Evolutionary conservation across 2,113 vertebrate species (phyloP).

Genomic region (Dunckerocampus dactyliophorus): DNA sequence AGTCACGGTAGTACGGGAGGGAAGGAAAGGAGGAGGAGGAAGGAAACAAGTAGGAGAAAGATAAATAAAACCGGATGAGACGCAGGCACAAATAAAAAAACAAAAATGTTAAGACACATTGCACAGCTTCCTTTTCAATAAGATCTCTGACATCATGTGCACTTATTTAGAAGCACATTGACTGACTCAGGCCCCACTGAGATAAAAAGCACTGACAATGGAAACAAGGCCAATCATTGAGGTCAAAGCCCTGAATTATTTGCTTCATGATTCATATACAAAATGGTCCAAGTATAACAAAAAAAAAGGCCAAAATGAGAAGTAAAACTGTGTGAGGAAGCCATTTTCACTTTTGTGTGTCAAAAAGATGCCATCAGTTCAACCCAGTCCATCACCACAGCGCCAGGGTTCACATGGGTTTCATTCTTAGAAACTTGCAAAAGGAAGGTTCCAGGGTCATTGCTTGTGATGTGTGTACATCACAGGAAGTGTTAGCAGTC

Average conservation of each 20-base stretch:
- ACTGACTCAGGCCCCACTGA: slow-evolving; percentile 2
- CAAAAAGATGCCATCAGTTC: too few species aligned
- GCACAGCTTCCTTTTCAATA: slow-evolving; percentile 12
- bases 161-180: slow-evolving; percentile 3
- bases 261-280: background rate
- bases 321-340: too few species aligned
- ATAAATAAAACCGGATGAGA: slow-evolving; percentile 9
- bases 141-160: slow-evolving; percentile 13
- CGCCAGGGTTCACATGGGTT: background rate
- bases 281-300: too few species aligned
- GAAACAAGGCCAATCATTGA: slow-evolving; percentile 9
- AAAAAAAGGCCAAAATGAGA: too few species aligned
- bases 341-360: too few species aligned
- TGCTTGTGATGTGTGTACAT: background rate
- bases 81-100: slow-evolving; percentile 8
- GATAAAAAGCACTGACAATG: slow-evolving; percentile 22
- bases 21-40: slow-evolving; percentile 28
- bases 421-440: too few species aligned
- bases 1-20: slow-evolving; percentile 15
- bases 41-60: slow-evolving; percentile 15
- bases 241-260: background rate
- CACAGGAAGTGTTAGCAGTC: slow-evolving; percentile 1
- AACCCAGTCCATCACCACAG: background rate
- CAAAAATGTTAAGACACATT: slow-evolving; percentile 13
- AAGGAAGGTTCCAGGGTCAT: background rate